Evolutionary conservation across 2,797 vertebrate genomes (phyloP).

Genomic region (Glossophaga mutica): DNA sequence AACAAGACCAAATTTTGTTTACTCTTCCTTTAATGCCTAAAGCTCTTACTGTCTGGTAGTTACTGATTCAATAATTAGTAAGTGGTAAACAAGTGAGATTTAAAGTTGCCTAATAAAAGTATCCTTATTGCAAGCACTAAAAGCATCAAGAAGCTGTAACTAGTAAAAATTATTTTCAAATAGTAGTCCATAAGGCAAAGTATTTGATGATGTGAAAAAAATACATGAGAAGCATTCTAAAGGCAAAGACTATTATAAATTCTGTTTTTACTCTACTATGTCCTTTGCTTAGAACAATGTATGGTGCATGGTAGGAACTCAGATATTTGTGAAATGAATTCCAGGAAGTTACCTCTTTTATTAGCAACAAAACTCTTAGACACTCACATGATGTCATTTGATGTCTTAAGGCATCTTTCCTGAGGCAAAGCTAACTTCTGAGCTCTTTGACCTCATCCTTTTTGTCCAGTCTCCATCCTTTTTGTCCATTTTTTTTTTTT

Average conservation of each 20-base stretch:
- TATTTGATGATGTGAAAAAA: not conserved
- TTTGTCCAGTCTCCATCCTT: not conserved
- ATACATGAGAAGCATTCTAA: not conserved
- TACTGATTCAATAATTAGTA: constrained; percentile 57
- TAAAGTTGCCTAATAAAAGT: constrained; percentile 60
- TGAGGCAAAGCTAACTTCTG: not conserved
- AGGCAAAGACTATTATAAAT: not conserved
- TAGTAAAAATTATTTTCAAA: not conserved
- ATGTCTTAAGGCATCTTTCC: not conserved
- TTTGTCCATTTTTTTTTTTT: too few relatives aligned
- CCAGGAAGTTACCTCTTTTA: not conserved
- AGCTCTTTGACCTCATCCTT: not conserved
- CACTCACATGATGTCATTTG: not conserved
- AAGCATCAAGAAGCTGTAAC: constrained; percentile 44
- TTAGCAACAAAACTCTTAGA: not conserved
- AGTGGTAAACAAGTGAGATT: constrained; percentile 52
- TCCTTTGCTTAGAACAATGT: not conserved
- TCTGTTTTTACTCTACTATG: not conserved
- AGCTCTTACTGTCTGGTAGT: constrained; percentile 20
- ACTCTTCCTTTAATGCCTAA: constrained; percentile 19
- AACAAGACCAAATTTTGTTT: constrained; percentile 55
- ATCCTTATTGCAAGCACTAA: constrained; percentile 41
- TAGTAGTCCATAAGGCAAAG: constrained; percentile 35
- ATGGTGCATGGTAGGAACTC: not conserved
- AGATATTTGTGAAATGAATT: not conserved